Evolutionary conservation across 2,888 invertebrate species (phyloP), one percentile per base, ranked within the genome.

Genomic region (Oxytorus armatus): DNA sequence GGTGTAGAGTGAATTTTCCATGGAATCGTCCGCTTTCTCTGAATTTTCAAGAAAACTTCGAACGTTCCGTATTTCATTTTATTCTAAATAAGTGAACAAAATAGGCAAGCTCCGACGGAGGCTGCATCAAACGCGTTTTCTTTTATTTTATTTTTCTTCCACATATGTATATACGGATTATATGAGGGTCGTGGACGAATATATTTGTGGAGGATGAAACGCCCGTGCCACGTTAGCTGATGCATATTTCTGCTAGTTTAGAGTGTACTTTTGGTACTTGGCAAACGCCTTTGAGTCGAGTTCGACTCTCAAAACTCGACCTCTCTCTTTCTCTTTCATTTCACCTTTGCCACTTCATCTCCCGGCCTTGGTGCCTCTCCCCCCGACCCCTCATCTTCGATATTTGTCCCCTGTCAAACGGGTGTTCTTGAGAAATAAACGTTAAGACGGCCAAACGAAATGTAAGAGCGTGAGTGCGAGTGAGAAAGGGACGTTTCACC

Each of bases 221-320:
- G 66, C 47, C 44, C 44, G 66, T 65, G 53, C 57, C 59, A 70
- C 59, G 59, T 66, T 72, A 59, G 70, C 70, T 51, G 79, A 79
- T 75, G 72, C 80, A 68, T 80, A 73, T 68, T 77, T 72, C 66
- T 61, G 72, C 29, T 55, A 61, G 49, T 77, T 63, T 73, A 63
- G 63, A 77, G 77, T 77, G 68, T 80, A 80, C 80, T 69, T 80
- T 57, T 68, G 68, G 59, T 66, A 55, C 76, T 49, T 63, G 55
- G 69, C 68, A 73, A 80, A 80, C 57, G 80, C 73, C 77, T 80
- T 77, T 77, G 77, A 77, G 77, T 72, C 80, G 77, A 77, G 80
- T 80, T 77, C 68, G 80, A 68, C 72, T 77, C 79, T 72, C 59
- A 44, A 76, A 76, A 59, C 59, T 21, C 49, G 33, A 59, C 57